Percentiles rank a stretch among this genome's conserved stretches.
These are phyloP conservation scores for Drosophila acutilabella DNA, from an alignment of 2,888 invertebrate species.

Conservation along the genomic window DNA sequence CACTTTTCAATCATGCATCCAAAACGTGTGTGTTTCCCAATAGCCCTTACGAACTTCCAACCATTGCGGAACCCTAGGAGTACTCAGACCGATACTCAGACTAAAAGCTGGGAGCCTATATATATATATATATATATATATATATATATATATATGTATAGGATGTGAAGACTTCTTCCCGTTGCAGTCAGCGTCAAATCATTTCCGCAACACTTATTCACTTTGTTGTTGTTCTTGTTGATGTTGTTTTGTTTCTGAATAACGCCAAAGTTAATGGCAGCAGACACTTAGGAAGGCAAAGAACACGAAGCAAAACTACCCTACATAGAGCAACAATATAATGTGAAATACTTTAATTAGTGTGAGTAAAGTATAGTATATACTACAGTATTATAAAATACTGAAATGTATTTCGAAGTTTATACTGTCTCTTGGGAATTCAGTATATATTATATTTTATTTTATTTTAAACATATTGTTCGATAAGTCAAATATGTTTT, in stretches of 20 bases:
- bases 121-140: not conserved
- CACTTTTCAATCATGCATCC: conserved; percentile 77
- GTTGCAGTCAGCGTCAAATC: conserved; percentile 64
- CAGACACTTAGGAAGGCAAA: not conserved
- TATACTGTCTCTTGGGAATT: too few relatives aligned
- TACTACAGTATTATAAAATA: too few relatives aligned
- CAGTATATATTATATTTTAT: too few relatives aligned
- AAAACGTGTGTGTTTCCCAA: conserved; percentile 43
- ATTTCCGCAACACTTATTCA: conserved; percentile 79
- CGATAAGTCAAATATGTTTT: too few relatives aligned
- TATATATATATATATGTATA: not conserved
- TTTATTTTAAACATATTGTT: too few relatives aligned
- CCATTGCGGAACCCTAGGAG: not conserved
- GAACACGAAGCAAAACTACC: conserved; percentile 7
- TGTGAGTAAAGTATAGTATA: too few relatives aligned
- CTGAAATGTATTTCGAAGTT: too few relatives aligned
- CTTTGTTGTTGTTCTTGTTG: conserved; percentile 34
- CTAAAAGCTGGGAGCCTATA: conserved; percentile 12
- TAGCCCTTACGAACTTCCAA: not conserved
- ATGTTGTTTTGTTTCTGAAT: conserved; percentile 47
- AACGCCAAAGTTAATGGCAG: conserved; percentile 50
- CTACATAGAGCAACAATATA: not conserved
- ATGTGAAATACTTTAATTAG: not conserved
- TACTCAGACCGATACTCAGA: not conserved
- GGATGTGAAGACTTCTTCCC: conserved; percentile 41